Evolutionary conservation across 2,113 vertebrate genomes (phyloP), one percentile per base, ranked within the genome.

Genomic region (Numenius arquata): DNA sequence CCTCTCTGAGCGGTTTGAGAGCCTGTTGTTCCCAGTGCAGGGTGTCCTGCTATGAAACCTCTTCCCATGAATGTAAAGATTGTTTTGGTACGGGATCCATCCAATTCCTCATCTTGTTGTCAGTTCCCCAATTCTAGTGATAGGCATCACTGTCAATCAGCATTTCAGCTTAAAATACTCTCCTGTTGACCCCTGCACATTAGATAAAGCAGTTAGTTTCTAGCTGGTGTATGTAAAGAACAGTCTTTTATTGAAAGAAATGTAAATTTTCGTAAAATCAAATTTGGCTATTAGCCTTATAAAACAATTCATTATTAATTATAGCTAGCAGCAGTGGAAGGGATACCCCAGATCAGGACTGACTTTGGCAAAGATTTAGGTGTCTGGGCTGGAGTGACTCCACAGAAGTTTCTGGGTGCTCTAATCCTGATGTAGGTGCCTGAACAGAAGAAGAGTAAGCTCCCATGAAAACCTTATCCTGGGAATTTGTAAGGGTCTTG

Each of bases 21-120:
- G 89, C 38, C 90, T 87, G 62, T 71, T 66, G 73, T 63, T 82
- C 88, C 5, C 65, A 68, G 83, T 41, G 73, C 89, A 90, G 94
- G 74, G 83, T 92, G 36, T 47, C 78, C 84, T 71, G 12, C 72
- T 52, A 32, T 59, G 89, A 76, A 89, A 38, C 41, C 45, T 74
- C 71, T 62, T 81, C 38, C 70, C 55, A 52, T 95, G 91, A 96
- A 96, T 95, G 67, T 80, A 67, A 88, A 95, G 87, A 50, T 87
- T 95, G 84, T 95, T 95, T 82, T 91, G 15, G 1, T 68, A 11
- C 67, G 34, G 45, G 17, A 5, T 50, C 50, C 63, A 77, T 79
- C 91, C 87, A 77, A 2, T 93, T 77, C 67, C 58, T 96, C 84
- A 79, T 79, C 67, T 76, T 71, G 27, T 17, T 85, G 87, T 27